A percentile compares a stretch with the other conserved stretches of the same genome.
Evolutionary conservation across 1,140 invertebrate genomes (phyloP).

Genomic region (Delia radicum): DNA sequence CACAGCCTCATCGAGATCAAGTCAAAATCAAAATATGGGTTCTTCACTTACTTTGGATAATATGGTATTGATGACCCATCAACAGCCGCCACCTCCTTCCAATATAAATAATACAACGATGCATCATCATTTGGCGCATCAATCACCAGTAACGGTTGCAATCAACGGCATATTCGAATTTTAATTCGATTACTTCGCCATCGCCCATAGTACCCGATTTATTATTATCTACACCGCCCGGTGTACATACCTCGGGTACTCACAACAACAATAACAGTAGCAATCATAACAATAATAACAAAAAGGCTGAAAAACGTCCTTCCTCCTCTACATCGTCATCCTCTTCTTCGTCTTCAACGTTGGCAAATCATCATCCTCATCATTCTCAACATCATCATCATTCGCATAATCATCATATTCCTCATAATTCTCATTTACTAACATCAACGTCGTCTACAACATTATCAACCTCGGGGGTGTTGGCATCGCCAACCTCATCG

Average conservation of each 20-base stretch:
- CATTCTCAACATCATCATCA: slow-evolving; percentile 36
- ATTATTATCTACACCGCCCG: slow-evolving; percentile 48
- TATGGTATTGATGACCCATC: not conserved
- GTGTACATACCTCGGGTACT: slow-evolving; percentile 42
- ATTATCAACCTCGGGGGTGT: slow-evolving; percentile 48
- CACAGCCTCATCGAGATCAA: not conserved
- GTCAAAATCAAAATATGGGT: slow-evolving; percentile 5
- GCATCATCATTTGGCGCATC: not conserved
- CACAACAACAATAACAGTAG: slow-evolving; percentile 27
- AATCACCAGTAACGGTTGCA: slow-evolving; percentile 45
- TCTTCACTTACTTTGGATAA: slow-evolving; percentile 5
- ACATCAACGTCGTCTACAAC: not conserved
- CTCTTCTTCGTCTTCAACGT: slow-evolving; percentile 21
- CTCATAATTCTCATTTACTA: slow-evolving; percentile 17
- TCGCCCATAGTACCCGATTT: slow-evolving; percentile 52
- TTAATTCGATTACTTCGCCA: slow-evolving; percentile 53
- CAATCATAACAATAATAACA: slow-evolving; percentile 33
- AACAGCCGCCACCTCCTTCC: slow-evolving; percentile 1
- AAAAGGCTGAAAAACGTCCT: slow-evolving; percentile 47
- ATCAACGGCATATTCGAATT: slow-evolving; percentile 49
- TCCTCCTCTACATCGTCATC: slow-evolving; percentile 31
- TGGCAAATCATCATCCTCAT: slow-evolving; percentile 34
- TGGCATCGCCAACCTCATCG: slow-evolving; percentile 46
- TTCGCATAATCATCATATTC: slow-evolving; percentile 18
- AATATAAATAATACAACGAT: not conserved